Evolutionary conservation across 2,113 vertebrate species (phyloP), one percentile per base, ranked within the genome.

Genomic region (Poeciliopsis turrubarensis): DNA sequence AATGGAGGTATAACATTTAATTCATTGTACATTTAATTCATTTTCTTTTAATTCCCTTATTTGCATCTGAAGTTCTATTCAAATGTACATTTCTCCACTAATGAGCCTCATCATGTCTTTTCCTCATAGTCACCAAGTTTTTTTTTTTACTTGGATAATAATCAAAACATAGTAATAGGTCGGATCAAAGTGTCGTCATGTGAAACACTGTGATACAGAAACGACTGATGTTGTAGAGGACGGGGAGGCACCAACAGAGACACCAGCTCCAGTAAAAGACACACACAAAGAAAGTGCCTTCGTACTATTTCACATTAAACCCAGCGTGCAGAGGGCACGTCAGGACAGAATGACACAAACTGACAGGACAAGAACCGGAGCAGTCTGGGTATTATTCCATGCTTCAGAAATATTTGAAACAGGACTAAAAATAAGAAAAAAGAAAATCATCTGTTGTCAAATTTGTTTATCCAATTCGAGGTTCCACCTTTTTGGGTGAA

Each of bases 231-330:
- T 62, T 34, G 8, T 6, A n/a, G 70, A 31, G 1, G 64, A 27
- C 17, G n/a, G 60, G 71, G 67, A 29, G 30, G 60, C 39, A 44
- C 47, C 68, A 83, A 78, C 73, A 80, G 78, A 67, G 72, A 80
- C 11, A 70, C 62, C 29, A 70, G 60, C 73, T 64, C 44, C 29
- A 66, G 65, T 41, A 60, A 86, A 57, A 68, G 47, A 69, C 60
- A 31, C 22, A 4, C 54, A 82, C 15, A 72, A 78, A 77, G 27
- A 77, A 14, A 68, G 17, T 73, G 22, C 32, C 27, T 76, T 25
- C 62, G 66, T 54, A 72, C 66, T 37, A 82, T 72, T 84, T 85
- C 77, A 86, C 72, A 79, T 78, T 84, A 76, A 84, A 80, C 66
- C 54, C 0, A 72, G 86, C 67, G 4, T 72, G 63, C 70, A 67